Conservation (phyloP, 30 jellyfish, hydroid and myxozoan species). For the Hydractinia symbiolongicarpus region DNA sequence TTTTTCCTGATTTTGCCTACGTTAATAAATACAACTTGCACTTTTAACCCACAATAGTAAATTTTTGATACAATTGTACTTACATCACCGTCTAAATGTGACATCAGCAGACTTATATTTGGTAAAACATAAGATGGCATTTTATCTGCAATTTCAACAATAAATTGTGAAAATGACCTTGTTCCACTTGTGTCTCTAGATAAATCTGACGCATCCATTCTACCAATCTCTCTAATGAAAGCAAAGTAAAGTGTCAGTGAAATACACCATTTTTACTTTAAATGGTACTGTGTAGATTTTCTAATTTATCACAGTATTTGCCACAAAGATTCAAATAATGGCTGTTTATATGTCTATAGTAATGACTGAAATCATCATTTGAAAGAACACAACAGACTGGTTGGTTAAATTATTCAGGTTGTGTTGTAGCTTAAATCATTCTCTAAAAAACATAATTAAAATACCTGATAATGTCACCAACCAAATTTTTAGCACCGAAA, state of each 20-base stretch:
- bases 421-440: not conserved
- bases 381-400: too few species aligned
- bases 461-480: conserved; percentile 71
- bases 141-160: conserved; percentile 83
- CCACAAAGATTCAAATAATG: not conserved
- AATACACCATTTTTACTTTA: not conserved
- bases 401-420: too few species aligned
- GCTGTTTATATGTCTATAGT: not conserved
- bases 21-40: too few species aligned
- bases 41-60: too few species aligned
- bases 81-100: conserved; percentile 95
- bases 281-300: not conserved
- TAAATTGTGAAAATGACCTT: conserved; percentile 75
- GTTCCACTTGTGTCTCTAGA: conserved; percentile 96
- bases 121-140: conserved; percentile 87
- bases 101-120: conserved; percentile 73
- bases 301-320: not conserved
- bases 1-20: too few species aligned
- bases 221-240: conserved; percentile 72
- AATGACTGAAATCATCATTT: too few species aligned
- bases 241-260: not conserved
- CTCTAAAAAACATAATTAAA: not conserved
- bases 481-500: conserved; percentile 57
- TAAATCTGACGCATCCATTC: conserved; percentile 84
- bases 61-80: conserved; percentile 8